Conservation (phyloP, 2,888 invertebrate genomes). For the Boloria euphrosyne region DNA sequence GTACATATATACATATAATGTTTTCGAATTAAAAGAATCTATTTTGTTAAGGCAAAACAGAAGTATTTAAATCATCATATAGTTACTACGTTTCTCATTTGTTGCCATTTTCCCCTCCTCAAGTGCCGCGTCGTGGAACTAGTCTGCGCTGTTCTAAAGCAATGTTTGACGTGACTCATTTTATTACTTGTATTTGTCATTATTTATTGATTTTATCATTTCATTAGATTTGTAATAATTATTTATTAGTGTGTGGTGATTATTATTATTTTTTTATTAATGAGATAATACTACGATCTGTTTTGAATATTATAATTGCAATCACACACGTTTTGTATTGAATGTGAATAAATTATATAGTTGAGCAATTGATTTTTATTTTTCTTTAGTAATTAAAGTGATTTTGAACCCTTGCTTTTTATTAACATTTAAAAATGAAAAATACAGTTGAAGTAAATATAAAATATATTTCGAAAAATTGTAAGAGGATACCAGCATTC, state of each 20-base stretch:
- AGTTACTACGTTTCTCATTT: slow-evolving; percentile 46
- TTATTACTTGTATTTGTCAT: slow-evolving; percentile 49
- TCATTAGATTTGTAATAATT: slow-evolving; percentile 56
- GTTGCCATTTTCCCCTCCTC: slow-evolving; percentile 50
- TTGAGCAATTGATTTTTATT: slow-evolving; percentile 57
- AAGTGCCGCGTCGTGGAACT: slow-evolving; percentile 44
- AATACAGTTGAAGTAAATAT: slow-evolving; percentile 6
- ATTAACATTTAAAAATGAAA: neutral
- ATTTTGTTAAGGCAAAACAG: slow-evolving; percentile 56
- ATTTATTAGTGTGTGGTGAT: slow-evolving; percentile 79
- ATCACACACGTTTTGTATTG: slow-evolving; percentile 81
- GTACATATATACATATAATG: slow-evolving; percentile 37
- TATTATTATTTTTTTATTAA: slow-evolving; percentile 68
- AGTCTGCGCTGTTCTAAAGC: slow-evolving; percentile 54
- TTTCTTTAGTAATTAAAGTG: slow-evolving; percentile 2
- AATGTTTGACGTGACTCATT: slow-evolving; percentile 48
- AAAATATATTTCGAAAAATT: slow-evolving; percentile 20
- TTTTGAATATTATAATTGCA: slow-evolving; percentile 69
- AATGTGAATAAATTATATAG: slow-evolving; percentile 82
- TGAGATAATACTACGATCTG: slow-evolving; percentile 52
- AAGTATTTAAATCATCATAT: slow-evolving; percentile 54
- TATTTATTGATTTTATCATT: slow-evolving; percentile 64
- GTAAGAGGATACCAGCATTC: slow-evolving; percentile 1
- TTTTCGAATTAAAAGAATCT: slow-evolving; percentile 45
- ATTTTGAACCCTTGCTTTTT: neutral